phyloP scores from a whole-genome alignment of 2,888 invertebrate species.

The Drosophila mayaguana region DNA sequence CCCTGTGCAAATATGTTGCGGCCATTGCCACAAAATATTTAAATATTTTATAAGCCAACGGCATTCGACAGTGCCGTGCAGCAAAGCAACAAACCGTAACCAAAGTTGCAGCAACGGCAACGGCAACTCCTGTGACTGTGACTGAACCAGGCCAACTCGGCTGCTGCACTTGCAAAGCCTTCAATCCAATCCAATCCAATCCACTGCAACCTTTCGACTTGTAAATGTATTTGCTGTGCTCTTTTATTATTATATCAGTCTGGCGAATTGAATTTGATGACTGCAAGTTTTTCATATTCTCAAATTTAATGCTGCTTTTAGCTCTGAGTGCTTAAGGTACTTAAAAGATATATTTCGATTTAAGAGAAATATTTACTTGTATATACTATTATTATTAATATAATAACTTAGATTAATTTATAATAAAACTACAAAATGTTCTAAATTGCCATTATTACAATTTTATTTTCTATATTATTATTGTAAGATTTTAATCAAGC shows the following conservation, averaged over 20 bases:
- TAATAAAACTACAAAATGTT: too few relatives aligned
- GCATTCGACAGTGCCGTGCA: slow-evolving; percentile 56
- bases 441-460: too few relatives aligned
- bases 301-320: background rate
- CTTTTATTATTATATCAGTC: slow-evolving; percentile 16
- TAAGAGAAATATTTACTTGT: too few relatives aligned
- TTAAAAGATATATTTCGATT: background rate
- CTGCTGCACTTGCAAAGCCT: slow-evolving; percentile 53
- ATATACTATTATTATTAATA: too few relatives aligned
- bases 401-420: too few relatives aligned
- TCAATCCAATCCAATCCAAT: slow-evolving; percentile 38
- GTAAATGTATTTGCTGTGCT: slow-evolving; percentile 9
- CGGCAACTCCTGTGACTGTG: slow-evolving; percentile 6
- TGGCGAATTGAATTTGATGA: slow-evolving; percentile 1
- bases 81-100: slow-evolving; percentile 62
- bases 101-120: slow-evolving; percentile 58
- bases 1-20: slow-evolving; percentile 72
- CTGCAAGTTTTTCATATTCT: background rate
- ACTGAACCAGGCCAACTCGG: slow-evolving; percentile 30
- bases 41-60: slow-evolving; percentile 78
- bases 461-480: too few relatives aligned
- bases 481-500: too few relatives aligned
- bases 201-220: slow-evolving; percentile 22
- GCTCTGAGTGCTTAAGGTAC: background rate
- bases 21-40: slow-evolving; percentile 72